Evolutionary conservation across 1,140 invertebrate genomes (phyloP).

Genomic region (Dufourea novaeangliae): DNA sequence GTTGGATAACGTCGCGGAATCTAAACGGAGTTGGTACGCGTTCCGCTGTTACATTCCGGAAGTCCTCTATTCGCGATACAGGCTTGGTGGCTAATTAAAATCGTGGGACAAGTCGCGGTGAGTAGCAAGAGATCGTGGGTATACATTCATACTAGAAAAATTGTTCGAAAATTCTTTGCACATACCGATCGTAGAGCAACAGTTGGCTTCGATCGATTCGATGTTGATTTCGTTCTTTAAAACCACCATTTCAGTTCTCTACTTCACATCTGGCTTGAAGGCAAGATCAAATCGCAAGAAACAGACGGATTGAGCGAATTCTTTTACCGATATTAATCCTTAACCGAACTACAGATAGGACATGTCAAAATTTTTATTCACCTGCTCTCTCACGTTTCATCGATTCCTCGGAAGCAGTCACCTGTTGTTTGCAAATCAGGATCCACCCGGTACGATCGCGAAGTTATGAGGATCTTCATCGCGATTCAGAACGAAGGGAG

Average conservation of each 20-base stretch:
- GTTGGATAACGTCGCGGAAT: constrained; percentile 36
- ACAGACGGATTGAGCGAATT: no score
- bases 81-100: constrained; percentile 19
- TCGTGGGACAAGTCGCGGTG: background rate
- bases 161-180: no score
- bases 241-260: no score
- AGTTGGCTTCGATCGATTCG: no score
- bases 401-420: background rate
- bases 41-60: constrained; percentile 47
- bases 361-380: background rate
- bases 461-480: constrained; percentile 26
- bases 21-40: constrained; percentile 13
- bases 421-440: constrained; percentile 3
- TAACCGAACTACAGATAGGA: no score
- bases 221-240: no score
- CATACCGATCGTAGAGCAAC: no score
- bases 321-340: no score
- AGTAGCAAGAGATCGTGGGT: background rate
- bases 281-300: no score
- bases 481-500: background rate
- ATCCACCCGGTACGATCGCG: background rate
- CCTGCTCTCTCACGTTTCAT: background rate
- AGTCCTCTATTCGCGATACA: constrained; percentile 10
- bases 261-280: no score
- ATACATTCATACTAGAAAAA: no score